Conservation (phyloP, 2,113 vertebrate genomes). For the Carassius carassius region DNA sequence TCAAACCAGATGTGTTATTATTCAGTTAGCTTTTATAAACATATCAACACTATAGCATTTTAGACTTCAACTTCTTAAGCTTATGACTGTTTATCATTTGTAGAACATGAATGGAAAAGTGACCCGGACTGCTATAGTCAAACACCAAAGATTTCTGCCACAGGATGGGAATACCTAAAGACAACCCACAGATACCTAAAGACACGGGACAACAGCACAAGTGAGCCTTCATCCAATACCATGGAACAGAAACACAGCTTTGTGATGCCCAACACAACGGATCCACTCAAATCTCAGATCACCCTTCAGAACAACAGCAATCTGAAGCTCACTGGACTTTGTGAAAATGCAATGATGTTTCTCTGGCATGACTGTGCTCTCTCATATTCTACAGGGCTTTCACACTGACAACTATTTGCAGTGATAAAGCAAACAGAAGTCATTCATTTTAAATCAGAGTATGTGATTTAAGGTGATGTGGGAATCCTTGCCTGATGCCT, state of each 20-base stretch:
- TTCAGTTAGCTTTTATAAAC: neutral
- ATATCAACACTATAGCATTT: neutral
- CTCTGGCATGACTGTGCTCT: neutral
- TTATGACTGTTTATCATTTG: neutral
- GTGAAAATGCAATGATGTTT: neutral
- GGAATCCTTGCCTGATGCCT: neutral
- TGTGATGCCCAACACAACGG: neutral
- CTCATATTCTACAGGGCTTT: neutral
- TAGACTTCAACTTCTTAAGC: neutral
- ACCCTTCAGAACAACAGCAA: neutral
- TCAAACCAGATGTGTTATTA: neutral
- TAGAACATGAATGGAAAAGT: neutral
- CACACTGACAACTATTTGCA: neutral
- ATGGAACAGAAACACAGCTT: conserved; percentile 3
- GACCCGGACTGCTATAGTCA: neutral
- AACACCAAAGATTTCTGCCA: neutral
- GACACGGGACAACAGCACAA: neutral
- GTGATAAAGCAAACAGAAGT: neutral
- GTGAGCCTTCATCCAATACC: neutral
- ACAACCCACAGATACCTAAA: neutral
- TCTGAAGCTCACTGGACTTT: neutral
- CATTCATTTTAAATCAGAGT: neutral
- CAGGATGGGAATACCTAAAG: neutral
- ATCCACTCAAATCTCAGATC: neutral
- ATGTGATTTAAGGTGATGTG: neutral